These are phyloP conservation scores for Caenorhabditis panamensis DNA, from an alignment of 2,888 invertebrate genomes.

Conservation along the genomic window DNA sequence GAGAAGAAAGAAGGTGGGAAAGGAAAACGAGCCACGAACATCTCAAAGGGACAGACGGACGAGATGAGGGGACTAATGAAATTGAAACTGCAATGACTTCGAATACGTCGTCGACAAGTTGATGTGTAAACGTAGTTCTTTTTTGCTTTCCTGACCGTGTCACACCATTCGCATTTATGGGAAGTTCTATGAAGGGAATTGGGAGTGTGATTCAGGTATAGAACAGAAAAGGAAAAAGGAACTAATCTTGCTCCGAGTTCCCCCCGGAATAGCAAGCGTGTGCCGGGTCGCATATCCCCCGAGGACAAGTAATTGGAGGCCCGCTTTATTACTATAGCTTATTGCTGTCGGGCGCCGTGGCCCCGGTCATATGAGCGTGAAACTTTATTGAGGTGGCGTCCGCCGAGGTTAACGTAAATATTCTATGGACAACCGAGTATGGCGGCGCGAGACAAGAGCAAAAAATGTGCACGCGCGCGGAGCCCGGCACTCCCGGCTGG, in stretches of 20 bases:
- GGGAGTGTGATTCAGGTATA: conserved; percentile 5
- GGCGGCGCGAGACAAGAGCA: conserved; percentile 26
- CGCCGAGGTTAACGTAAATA: conserved; percentile 48
- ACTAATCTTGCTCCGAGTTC: conserved; percentile 7
- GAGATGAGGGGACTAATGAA: conserved; percentile 25
- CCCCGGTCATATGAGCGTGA: conserved; percentile 31
- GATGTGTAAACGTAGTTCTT: conserved; percentile 16
- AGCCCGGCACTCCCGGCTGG: neutral
- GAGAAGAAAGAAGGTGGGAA: neutral
- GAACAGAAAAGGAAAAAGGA: neutral
- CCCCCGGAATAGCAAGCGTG: neutral
- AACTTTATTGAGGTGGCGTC: conserved; percentile 21
- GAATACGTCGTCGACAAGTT: no score
- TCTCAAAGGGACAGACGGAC: conserved; percentile 6
- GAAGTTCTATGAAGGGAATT: neutral
- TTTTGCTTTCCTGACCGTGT: neutral
- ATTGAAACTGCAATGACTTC: conserved; percentile 23
- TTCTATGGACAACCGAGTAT: conserved; percentile 30
- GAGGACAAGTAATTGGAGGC: conserved; percentile 27
- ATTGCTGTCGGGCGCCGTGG: conserved; percentile 37
- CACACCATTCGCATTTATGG: neutral
- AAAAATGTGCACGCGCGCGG: conserved; percentile 1
- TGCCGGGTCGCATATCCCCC: neutral
- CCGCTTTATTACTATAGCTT: conserved; percentile 37
- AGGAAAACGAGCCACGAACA: conserved; percentile 10